phyloP scores from a whole-genome alignment of 2,888 invertebrate species.

The Drosophila incognita region DNA sequence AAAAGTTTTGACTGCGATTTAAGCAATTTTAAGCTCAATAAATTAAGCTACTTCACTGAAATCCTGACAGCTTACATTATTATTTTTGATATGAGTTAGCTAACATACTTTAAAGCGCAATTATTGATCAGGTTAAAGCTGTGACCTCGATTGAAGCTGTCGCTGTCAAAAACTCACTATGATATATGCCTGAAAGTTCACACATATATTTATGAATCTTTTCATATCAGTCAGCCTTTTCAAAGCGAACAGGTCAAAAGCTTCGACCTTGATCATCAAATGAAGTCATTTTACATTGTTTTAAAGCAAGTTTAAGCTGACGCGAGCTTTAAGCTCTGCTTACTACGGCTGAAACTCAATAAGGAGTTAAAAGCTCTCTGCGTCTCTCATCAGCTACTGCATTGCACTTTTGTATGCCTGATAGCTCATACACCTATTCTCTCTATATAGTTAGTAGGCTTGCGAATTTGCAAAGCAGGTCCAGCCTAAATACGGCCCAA shows the following conservation, averaged over 20 bases:
- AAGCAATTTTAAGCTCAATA: background rate
- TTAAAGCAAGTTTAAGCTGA: background rate
- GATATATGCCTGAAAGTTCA: background rate
- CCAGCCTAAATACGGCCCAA: slow-evolving; percentile 46
- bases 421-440: background rate
- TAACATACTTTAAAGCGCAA: background rate
- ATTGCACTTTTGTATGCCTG: background rate
- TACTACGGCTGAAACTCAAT: background rate
- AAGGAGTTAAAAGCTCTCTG: background rate
- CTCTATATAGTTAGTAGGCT: background rate
- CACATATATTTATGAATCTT: background rate
- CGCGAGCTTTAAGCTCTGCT: background rate
- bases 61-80: background rate
- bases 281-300: background rate
- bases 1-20: too few relatives aligned
- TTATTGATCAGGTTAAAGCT: background rate
- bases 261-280: background rate
- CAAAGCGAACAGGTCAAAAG: background rate
- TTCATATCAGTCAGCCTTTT: background rate
- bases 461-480: slow-evolving; percentile 15
- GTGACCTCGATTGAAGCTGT: background rate
- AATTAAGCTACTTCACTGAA: background rate
- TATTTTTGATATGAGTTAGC: background rate
- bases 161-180: background rate
- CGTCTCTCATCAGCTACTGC: background rate